Evolutionary conservation across 1,140 invertebrate genomes (phyloP).

Genomic region (Rhagoletis pomonella): DNA sequence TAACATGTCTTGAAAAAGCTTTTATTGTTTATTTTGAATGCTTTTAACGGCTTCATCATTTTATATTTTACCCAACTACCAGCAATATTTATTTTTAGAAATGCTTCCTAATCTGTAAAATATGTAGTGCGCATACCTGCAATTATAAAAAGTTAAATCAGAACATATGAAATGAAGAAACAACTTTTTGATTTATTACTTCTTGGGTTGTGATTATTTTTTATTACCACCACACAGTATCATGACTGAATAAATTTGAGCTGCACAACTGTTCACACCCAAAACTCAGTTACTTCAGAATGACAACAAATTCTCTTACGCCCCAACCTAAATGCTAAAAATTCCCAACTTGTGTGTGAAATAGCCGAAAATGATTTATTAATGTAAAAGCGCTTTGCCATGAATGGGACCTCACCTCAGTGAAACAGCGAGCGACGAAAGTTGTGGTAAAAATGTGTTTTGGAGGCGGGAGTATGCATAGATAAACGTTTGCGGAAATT

Average conservation of each 20-base stretch:
- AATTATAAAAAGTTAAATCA: neutral
- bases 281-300: neutral
- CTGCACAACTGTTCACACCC: neutral
- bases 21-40: too few relatives aligned
- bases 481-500: neutral
- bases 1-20: too few relatives aligned
- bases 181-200: neutral
- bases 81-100: too few relatives aligned
- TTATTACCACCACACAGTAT: neutral
- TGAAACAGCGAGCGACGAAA: neutral
- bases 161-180: neutral
- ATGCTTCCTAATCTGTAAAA: too few relatives aligned
- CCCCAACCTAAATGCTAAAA: neutral
- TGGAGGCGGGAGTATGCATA: neutral
- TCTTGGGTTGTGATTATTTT: neutral
- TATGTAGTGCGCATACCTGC: too few relatives aligned
- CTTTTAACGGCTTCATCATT: too few relatives aligned
- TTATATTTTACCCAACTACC: too few relatives aligned
- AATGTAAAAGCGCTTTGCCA: neutral
- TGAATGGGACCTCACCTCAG: neutral
- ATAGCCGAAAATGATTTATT: conserved; percentile 29
- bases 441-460: neutral
- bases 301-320: conserved; percentile 6
- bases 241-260: conserved; percentile 6
- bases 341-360: neutral